These are phyloP conservation scores for Zelostemma sp. DNA, from an alignment of 1,140 invertebrate species.

Conservation along the genomic window DNA sequence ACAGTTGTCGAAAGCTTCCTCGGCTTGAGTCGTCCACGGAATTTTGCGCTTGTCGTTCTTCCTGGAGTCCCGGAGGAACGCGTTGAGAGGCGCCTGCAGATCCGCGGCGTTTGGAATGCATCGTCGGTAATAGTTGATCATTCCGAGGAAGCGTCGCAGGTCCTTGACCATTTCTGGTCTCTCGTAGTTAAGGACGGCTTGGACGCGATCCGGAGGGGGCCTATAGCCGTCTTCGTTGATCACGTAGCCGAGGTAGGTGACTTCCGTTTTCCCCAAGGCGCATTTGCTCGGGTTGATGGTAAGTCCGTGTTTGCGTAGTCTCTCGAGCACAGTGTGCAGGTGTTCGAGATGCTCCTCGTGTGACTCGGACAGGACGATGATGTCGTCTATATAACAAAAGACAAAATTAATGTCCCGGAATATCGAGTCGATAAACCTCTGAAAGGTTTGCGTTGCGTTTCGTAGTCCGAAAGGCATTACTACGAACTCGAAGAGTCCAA, in stretches of 20 bases:
- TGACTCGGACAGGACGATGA: conserved; percentile 51
- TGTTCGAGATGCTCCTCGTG: conserved; percentile 46
- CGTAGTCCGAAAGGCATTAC: neutral
- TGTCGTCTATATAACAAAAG: conserved; percentile 55
- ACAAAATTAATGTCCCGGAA: conserved; percentile 51
- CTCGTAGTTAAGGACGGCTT: conserved; percentile 33
- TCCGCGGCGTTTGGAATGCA: conserved; percentile 33
- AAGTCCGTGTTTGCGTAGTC: conserved; percentile 43
- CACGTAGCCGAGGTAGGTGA: conserved; percentile 54
- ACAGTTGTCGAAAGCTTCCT: conserved; percentile 30
- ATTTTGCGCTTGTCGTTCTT: conserved; percentile 33
- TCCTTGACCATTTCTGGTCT: conserved; percentile 8
- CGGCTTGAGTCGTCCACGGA: conserved; percentile 18
- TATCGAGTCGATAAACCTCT: conserved; percentile 1
- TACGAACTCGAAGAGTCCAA: conserved; percentile 27
- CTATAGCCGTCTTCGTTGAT: conserved; percentile 40
- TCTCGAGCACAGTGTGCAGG: conserved; percentile 43
- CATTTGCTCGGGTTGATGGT: conserved; percentile 55
- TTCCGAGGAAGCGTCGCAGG: conserved; percentile 47
- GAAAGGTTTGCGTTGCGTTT: neutral
- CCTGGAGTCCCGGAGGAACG: conserved; percentile 17
- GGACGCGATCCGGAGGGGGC: conserved; percentile 47
- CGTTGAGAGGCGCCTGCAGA: conserved; percentile 36
- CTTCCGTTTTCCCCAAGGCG: conserved; percentile 31
- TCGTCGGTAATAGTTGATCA: conserved; percentile 46